These are phyloP conservation scores for Bos javanicus DNA, from an alignment of 2,113 vertebrate genomes.

Conservation along the genomic window DNA sequence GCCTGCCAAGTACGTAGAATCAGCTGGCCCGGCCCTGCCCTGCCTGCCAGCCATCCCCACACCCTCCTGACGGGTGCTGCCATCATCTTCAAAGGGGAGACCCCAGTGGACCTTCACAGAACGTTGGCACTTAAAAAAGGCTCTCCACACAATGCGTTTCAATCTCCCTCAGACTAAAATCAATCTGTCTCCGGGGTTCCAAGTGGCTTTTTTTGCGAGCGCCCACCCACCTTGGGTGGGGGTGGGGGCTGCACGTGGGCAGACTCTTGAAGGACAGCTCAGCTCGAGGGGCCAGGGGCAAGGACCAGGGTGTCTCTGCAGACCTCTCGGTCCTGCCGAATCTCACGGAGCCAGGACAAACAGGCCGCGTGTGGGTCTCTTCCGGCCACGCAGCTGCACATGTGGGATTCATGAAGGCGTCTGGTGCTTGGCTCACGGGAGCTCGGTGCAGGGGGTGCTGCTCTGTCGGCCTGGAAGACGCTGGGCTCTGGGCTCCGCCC, in stretches of 20 bases:
- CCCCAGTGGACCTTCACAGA: background rate
- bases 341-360: background rate
- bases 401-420: background rate
- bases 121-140: background rate
- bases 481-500: background rate
- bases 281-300: fast-evolving
- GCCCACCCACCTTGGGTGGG: background rate
- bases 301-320: background rate
- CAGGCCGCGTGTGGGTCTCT: background rate
- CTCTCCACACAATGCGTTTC: background rate
- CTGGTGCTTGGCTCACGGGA: background rate
- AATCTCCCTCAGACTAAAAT: background rate
- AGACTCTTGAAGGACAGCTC: background rate
- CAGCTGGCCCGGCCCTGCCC: background rate
- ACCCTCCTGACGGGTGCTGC: background rate
- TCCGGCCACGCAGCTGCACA: slow-evolving; percentile 37
- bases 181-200: background rate
- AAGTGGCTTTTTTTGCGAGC: background rate
- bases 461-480: background rate
- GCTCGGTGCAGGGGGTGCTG: fast-evolving
- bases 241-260: too few relatives aligned
- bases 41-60: background rate
- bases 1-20: too few relatives aligned
- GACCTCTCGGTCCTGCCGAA: fast-evolving
- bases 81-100: background rate